Evolutionary conservation across 2,888 invertebrate genomes (phyloP).

Genomic region (Blastobasis adustella): DNA sequence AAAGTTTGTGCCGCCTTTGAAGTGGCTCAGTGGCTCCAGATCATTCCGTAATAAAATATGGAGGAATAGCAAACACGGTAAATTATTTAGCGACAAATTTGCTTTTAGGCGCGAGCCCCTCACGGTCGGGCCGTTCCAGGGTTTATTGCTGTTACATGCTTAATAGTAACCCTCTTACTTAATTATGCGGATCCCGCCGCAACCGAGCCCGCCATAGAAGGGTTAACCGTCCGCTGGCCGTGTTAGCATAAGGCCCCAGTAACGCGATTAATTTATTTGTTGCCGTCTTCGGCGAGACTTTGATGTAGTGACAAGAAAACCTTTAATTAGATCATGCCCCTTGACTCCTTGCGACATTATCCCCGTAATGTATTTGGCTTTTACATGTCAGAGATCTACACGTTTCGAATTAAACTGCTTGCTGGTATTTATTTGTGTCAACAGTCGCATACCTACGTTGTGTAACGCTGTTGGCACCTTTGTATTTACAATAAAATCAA

Average conservation of each 20-base stretch:
- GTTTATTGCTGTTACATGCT: slow-evolving; percentile 67
- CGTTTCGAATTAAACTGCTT: too few species aligned
- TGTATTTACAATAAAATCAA: too few species aligned
- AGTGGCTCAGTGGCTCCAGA: neutral
- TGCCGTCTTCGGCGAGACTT: slow-evolving; percentile 38
- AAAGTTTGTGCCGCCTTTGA: neutral
- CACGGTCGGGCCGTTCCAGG: slow-evolving; percentile 40
- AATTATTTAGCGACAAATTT: slow-evolving; percentile 49
- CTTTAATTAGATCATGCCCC: neutral
- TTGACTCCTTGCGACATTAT: neutral
- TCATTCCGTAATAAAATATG: slow-evolving; percentile 5
- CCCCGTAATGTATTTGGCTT: too few species aligned
- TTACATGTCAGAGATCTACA: too few species aligned
- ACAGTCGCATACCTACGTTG: too few species aligned
- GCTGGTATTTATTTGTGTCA: too few species aligned
- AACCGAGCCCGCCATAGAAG: slow-evolving; percentile 36
- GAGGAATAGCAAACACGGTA: slow-evolving; percentile 26
- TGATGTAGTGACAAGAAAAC: slow-evolving; percentile 1
- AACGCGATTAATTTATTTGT: slow-evolving; percentile 59
- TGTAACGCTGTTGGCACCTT: too few species aligned
- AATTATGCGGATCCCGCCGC: slow-evolving; percentile 62
- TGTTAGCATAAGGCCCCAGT: slow-evolving; percentile 48
- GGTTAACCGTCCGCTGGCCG: slow-evolving; percentile 38
- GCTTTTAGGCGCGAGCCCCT: slow-evolving; percentile 42
- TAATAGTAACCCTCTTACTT: slow-evolving; percentile 66